Percentiles rank a stretch among this genome's conserved stretches.
phyloP scores from a whole-genome alignment of 1,140 invertebrate genomes.

The Meloidogyne exigua region DNA sequence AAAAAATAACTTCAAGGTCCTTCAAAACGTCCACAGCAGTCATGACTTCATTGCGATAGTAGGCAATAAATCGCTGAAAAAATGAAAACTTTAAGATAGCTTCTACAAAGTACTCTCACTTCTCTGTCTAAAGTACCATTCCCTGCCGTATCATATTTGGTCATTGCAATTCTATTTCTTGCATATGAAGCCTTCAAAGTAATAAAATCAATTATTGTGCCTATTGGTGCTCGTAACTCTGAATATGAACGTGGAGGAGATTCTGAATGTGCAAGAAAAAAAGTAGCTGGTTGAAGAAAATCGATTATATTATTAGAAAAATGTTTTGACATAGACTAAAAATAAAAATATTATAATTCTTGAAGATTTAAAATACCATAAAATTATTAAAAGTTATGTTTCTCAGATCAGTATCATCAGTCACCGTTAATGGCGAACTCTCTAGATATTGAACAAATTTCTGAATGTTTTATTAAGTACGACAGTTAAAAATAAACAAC shows the following conservation, averaged over 20 bases:
- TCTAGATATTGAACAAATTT: slow-evolving; percentile 11
- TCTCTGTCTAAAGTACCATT: slow-evolving; percentile 21
- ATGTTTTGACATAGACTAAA: neutral
- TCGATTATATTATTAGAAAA: neutral
- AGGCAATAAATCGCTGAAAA: slow-evolving; percentile 31
- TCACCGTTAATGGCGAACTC: neutral
- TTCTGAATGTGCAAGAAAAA: slow-evolving; percentile 13
- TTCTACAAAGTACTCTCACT: slow-evolving; percentile 4
- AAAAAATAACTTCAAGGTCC: slow-evolving; percentile 26
- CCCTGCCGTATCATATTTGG: slow-evolving; percentile 16
- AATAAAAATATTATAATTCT: neutral
- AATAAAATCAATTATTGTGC: slow-evolving; percentile 14
- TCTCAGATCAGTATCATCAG: slow-evolving; percentile 13
- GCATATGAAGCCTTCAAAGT: slow-evolving; percentile 14
- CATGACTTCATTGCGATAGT: slow-evolving; percentile 21
- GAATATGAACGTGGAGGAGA: neutral
- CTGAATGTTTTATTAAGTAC: neutral
- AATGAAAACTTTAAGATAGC: neutral
- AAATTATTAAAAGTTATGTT: slow-evolving; percentile 13
- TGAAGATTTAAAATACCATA: slow-evolving; percentile 2
- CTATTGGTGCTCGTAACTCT: slow-evolving; percentile 1
- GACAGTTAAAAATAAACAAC: neutral
- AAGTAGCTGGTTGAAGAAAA: slow-evolving; percentile 2
- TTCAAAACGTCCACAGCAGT: slow-evolving; percentile 16
- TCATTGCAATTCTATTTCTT: slow-evolving; percentile 22